Evolutionary conservation across 2,888 invertebrate species (phyloP).

Genomic region (Ceramica pisi): DNA sequence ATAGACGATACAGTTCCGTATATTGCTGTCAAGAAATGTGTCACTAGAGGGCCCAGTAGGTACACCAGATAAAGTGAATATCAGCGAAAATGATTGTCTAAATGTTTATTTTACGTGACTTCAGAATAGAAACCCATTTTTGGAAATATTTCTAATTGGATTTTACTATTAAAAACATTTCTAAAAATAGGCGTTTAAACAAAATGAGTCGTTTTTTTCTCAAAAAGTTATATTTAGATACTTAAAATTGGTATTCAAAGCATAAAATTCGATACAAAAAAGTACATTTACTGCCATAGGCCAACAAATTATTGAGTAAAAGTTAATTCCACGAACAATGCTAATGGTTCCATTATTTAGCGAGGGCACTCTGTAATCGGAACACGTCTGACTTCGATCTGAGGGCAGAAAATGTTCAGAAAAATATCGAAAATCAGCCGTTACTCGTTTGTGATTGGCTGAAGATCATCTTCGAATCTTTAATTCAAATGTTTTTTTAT

Average conservation of each 20-base stretch:
- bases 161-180: background rate
- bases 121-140: background rate
- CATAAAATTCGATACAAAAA: conserved; percentile 18
- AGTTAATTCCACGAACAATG: conserved; percentile 37
- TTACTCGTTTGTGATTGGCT: conserved; percentile 1
- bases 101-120: background rate
- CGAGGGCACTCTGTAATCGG: conserved; percentile 22
- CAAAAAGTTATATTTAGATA: background rate
- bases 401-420: conserved; percentile 4
- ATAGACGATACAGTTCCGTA: background rate
- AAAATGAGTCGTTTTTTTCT: background rate
- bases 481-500: conserved; percentile 4
- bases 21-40: background rate
- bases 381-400: conserved; percentile 34
- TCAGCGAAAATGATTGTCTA: background rate
- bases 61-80: too few relatives aligned
- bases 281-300: conserved; percentile 5
- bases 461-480: background rate
- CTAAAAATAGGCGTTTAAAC: background rate
- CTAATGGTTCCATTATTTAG: conserved; percentile 44
- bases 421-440: conserved; percentile 8
- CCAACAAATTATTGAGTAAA: conserved; percentile 34
- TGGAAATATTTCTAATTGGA: background rate
- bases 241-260: conserved; percentile 33
- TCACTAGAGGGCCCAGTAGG: background rate